A percentile compares a stretch with the other conserved stretches of the same genome.
These are phyloP conservation scores for Alitta virens DNA, from an alignment of 2,888 invertebrate genomes.

Conservation along the genomic window DNA sequence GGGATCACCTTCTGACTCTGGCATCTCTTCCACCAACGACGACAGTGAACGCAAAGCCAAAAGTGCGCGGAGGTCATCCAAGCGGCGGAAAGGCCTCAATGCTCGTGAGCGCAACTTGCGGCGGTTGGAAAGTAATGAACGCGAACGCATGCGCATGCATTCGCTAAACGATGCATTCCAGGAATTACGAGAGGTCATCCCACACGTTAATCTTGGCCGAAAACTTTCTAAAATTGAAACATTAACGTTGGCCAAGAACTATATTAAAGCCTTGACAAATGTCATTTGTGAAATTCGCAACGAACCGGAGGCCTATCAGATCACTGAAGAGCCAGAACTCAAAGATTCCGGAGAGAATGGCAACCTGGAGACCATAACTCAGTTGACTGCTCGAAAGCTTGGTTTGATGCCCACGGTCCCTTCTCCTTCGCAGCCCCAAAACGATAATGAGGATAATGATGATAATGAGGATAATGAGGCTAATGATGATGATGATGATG, in stretches of 20 bases:
- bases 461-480: neutral
- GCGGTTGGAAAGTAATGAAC: constrained; percentile 84
- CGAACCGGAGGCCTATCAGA: constrained; percentile 68
- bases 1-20: constrained; percentile 48
- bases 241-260: constrained; percentile 82
- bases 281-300: constrained; percentile 79
- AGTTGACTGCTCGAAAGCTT: too few species aligned
- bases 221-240: constrained; percentile 86
- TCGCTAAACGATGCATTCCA: constrained; percentile 88
- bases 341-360: too few species aligned
- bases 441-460: neutral
- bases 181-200: constrained; percentile 80
- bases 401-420: too few species aligned
- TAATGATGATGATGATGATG: neutral
- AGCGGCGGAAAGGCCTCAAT: constrained; percentile 73
- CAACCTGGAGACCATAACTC: too few species aligned
- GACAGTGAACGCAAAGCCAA: constrained; percentile 15
- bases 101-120: constrained; percentile 82
- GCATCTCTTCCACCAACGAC: constrained; percentile 43
- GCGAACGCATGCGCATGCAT: constrained; percentile 90
- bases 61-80: constrained; percentile 30
- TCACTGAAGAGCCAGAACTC: constrained; percentile 14
- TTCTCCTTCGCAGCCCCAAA: neutral
- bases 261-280: constrained; percentile 84
- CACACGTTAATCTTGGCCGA: constrained; percentile 80